These are phyloP conservation scores for Bombus waltoni DNA, from an alignment of 1,140 invertebrate species.

Conservation along the genomic window DNA sequence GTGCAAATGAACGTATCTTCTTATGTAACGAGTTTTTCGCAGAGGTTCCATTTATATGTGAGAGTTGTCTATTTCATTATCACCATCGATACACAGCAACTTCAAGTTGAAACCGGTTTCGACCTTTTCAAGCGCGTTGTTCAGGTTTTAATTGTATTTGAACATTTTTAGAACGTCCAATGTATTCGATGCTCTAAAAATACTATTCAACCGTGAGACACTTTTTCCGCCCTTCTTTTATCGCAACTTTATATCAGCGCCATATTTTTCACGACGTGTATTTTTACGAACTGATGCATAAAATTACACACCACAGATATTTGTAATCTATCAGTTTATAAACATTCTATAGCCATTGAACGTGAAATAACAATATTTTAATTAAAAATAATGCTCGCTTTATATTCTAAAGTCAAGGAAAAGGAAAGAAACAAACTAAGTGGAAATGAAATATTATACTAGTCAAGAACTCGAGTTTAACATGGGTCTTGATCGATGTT, in stretches of 20 bases:
- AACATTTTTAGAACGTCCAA: constrained; percentile 34
- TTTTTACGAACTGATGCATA: background rate
- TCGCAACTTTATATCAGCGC: background rate
- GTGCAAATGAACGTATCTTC: background rate
- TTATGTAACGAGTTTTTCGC: background rate
- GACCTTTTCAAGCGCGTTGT: constrained; percentile 22
- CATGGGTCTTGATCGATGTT: background rate
- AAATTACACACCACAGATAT: background rate
- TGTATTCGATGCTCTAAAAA: constrained; percentile 8
- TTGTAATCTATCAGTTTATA: background rate
- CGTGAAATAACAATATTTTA: background rate
- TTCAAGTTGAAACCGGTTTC: constrained; percentile 43
- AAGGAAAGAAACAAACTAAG: background rate
- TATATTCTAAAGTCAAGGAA: too few species aligned
- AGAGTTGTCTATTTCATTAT: background rate
- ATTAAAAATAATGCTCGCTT: background rate
- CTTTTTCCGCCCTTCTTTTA: background rate
- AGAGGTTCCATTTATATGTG: background rate
- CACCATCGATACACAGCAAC: background rate
- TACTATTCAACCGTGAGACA: constrained; percentile 6
- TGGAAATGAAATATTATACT: background rate
- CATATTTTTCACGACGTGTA: background rate
- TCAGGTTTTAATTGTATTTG: constrained; percentile 21
- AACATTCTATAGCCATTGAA: too few species aligned
- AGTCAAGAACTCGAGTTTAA: background rate